Base-by-base conservation (phyloP, 1,140 invertebrate species). In the Callitettix versicolor region DNA sequence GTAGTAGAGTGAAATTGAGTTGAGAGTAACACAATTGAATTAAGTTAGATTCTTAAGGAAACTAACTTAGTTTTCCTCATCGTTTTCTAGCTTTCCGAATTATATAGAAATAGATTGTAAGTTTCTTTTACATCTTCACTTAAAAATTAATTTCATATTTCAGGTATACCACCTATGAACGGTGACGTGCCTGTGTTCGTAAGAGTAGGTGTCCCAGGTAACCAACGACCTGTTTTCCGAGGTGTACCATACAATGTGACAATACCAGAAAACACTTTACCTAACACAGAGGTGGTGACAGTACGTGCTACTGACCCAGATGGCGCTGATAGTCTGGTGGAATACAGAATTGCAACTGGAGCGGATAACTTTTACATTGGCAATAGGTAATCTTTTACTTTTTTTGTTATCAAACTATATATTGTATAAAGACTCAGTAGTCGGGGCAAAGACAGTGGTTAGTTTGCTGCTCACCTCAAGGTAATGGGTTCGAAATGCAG, bases 331-430 rank as follows among this genome's bases (percentile, higher is more conserved):
- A 76, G 77, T 59, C 65, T 82, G 18, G 63, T 89, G 0, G 77
- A 77, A 1, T 90, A 90, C 65, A 78, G 80, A 55, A 85, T 91
- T 44, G 77, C 79, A 5, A 76, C 74, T 40, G 88, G 86, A 6
- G 79, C 82, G 9, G 88, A 90, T 57, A 88, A 88, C 63, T 91
- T 91, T 67, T 73, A 80, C 11, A 83, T 91, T 17, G 76, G 88
- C 67, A 73, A 82, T 56, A 77, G 74, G 81, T 84, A 36, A 3
- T 30, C 26, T 9, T 30, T n/a, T n/a, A n/a, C n/a, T n/a, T n/a
- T n/a, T n/a, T n/a, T n/a, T n/a, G n/a, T n/a, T n/a, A n/a, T n/a
- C n/a, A n/a, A n/a, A n/a, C n/a, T n/a, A n/a, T n/a, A n/a, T n/a
- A n/a, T n/a, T n/a, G n/a, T n/a, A n/a, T n/a, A n/a, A n/a, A n/a